Evolutionary conservation across 2,888 invertebrate species (phyloP).

Genomic region (Conomelus anceps): DNA sequence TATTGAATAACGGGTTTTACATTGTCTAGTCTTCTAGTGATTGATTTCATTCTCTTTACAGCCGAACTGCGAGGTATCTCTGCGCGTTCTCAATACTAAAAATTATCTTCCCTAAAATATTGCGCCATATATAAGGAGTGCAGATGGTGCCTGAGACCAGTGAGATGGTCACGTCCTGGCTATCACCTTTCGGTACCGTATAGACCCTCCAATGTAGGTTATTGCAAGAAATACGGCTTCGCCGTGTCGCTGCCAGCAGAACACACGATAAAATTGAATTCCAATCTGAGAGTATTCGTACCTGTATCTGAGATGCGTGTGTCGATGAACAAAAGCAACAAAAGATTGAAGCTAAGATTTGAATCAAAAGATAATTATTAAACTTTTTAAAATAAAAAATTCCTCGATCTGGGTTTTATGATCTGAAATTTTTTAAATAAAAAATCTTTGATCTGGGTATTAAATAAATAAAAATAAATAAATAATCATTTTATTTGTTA

Average conservation of each 20-base stretch:
- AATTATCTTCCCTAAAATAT: neutral
- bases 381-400: neutral
- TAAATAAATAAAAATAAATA: too few relatives aligned
- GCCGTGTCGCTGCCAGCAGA: neutral
- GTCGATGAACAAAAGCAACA: neutral
- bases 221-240: neutral
- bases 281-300: neutral
- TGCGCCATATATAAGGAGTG: neutral
- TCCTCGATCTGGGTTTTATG: too few relatives aligned
- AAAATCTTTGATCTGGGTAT: too few relatives aligned
- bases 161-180: neutral
- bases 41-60: neutral
- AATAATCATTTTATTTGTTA: too few relatives aligned
- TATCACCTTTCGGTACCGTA: neutral
- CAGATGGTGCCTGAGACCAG: neutral
- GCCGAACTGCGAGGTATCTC: neutral
- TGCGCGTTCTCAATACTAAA: neutral
- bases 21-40: neutral
- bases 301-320: neutral
- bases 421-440: too few relatives aligned
- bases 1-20: neutral
- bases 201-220: neutral
- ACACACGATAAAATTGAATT: neutral
- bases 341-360: neutral
- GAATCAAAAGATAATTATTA: too few relatives aligned